Base-by-base conservation (phyloP, 2,888 invertebrate genomes). In the Argynnis bischoffii region DNA sequence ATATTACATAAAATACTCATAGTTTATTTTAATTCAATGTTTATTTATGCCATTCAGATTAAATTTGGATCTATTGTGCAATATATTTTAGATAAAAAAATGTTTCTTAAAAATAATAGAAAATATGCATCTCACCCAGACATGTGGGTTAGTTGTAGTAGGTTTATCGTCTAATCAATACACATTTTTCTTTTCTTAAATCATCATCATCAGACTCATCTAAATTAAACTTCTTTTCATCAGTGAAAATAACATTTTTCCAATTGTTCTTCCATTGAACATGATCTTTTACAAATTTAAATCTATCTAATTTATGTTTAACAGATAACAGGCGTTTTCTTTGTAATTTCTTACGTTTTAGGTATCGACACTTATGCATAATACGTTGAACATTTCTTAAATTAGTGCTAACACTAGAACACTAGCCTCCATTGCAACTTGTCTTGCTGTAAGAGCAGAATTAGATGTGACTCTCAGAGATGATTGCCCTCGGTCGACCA, bases 151-250 rank as follows among this genome's bases (percentile, higher is more conserved):
- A n/a, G n/a, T n/a, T n/a, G n/a, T n/a, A n/a, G n/a, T n/a, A n/a
- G 21, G 54, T 26, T 54, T 54, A 26, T 14, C 3, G 54, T 18
- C 21, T 26, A 3, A 18, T 54, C 54, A 54, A 21, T 54, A 54
- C 16, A 54, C 6, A 54, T 2, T 54, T 54, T 2, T 54, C 54
- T 54, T 54, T 54, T 54, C 54, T 54, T 54, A 54, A 54, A 54
- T 54, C 21, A 26, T 54, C 26, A 54, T 26, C 21, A 54, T 54
- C 65, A 65, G 69, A 65, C 61, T 46, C 57, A 47, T 41, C 57
- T 18, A 35, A 53, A 61, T 16, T 61, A n/a, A 61, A 31, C 51
- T 53, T 61, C 14, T 59, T 47, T 59, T 59, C 48, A 15, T 48
- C 59, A 13, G 54, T 13, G 16, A 18, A 18, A 54, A 18, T 54